Conservation (phyloP, 2,113 vertebrate species). For the Leptocoma aspasia region DNA sequence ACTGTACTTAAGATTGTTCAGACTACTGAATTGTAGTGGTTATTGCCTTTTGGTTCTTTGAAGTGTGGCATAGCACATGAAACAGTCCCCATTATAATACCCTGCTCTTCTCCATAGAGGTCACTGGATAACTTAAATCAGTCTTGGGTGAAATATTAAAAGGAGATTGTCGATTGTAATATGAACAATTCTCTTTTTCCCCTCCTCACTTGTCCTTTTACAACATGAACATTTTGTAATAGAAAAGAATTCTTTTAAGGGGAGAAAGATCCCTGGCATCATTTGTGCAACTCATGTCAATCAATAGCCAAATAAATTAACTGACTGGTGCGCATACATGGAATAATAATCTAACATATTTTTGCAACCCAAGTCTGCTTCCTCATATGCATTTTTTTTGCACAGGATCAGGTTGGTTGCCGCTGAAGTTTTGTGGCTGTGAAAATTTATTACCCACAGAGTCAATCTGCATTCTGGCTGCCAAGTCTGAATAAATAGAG, state of each 20-base stretch:
- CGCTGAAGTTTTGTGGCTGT: conserved; percentile 75
- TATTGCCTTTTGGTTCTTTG: conserved; percentile 41
- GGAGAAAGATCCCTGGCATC: conserved; percentile 37
- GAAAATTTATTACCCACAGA: conserved; percentile 82
- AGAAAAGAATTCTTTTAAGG: conserved; percentile 43
- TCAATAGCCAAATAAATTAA: conserved; percentile 64
- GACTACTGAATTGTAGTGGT: conserved; percentile 9
- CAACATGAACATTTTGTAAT: conserved; percentile 46
- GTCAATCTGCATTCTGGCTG: conserved; percentile 78
- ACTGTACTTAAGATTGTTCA: conserved; percentile 50
- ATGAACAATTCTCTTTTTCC: background rate
- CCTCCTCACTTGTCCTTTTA: conserved; percentile 32
- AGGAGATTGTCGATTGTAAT: conserved; percentile 59
- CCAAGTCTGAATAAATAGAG: conserved; percentile 84
- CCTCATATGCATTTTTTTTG: conserved; percentile 58
- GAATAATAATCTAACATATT: conserved; percentile 70
- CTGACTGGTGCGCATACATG: conserved; percentile 57
- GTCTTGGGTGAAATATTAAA: conserved; percentile 63
- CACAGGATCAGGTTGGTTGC: conserved; percentile 69
- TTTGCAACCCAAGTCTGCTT: conserved; percentile 66
- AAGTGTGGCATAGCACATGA: conserved; percentile 23
- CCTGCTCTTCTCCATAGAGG: conserved; percentile 33
- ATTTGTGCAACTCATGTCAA: conserved; percentile 53
- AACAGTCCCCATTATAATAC: conserved; percentile 18
- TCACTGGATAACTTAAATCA: conserved; percentile 61